phyloP scores from a whole-genome alignment of 2,888 invertebrate species.

The Leistus spinibarbis region DNA sequence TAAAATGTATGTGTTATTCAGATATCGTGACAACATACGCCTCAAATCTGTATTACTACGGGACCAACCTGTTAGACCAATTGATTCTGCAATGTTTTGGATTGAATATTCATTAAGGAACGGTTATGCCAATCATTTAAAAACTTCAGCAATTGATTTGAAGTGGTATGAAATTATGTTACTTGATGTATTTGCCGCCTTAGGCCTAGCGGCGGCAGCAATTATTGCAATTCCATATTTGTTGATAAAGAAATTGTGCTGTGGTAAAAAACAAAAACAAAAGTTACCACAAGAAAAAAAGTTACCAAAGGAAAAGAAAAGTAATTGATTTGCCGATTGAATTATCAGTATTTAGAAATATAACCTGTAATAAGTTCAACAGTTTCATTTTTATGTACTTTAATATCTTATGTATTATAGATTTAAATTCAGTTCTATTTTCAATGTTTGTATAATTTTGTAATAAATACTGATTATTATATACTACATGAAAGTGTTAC shows the following conservation, averaged over 20 bases:
- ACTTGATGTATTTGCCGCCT: not conserved
- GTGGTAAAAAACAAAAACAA: too few relatives aligned
- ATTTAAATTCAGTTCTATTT: too few relatives aligned
- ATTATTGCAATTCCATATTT: not conserved
- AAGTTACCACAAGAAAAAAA: not conserved
- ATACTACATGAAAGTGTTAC: too few relatives aligned
- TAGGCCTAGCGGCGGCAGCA: not conserved
- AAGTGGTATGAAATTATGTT: not conserved
- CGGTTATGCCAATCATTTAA: not conserved
- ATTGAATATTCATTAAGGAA: not conserved
- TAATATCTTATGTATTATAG: too few relatives aligned
- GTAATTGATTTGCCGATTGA: too few relatives aligned
- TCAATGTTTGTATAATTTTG: too few relatives aligned
- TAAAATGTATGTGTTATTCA: too few relatives aligned
- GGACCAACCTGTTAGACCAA: not conserved
- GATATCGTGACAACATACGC: not conserved
- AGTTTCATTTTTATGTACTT: too few relatives aligned
- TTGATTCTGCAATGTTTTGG: not conserved
- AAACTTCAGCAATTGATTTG: not conserved
- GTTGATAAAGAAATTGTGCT: not conserved
- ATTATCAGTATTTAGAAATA: too few relatives aligned
- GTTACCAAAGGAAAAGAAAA: too few relatives aligned
- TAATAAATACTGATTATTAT: too few relatives aligned
- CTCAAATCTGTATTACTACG: not conserved
- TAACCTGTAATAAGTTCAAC: too few relatives aligned